Evolutionary conservation across 2,888 invertebrate genomes (phyloP).

Genomic region (Eueremaeus valkanovi): DNA sequence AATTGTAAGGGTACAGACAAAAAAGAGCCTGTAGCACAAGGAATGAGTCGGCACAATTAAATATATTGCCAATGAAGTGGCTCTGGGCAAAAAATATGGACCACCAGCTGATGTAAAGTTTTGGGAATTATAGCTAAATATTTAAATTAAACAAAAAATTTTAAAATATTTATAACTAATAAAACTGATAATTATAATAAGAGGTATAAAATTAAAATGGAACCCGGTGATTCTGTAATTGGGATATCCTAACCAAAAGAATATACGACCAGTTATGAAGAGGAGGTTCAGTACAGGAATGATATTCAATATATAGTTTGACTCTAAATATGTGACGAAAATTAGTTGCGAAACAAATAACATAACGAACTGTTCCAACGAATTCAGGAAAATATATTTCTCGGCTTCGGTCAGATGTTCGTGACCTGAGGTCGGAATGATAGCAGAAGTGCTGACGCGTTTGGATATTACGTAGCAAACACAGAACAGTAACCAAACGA

Average conservation of each 20-base stretch:
- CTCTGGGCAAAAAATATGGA: no score
- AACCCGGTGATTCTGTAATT: not conserved
- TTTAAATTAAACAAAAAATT: no score
- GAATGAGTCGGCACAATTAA: no score
- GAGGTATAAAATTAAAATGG: not conserved
- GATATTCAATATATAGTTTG: not conserved
- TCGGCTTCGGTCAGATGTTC: not conserved
- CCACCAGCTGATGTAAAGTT: no score
- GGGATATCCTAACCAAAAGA: slow-evolving; percentile 22
- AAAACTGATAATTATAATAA: not conserved
- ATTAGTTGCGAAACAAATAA: slow-evolving; percentile 10
- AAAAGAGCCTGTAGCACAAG: no score
- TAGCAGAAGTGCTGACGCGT: not conserved
- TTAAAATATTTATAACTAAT: not conserved
- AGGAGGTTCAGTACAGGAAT: not conserved
- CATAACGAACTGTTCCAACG: slow-evolving; percentile 22
- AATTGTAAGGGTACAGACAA: no score
- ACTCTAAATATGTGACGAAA: slow-evolving; percentile 4
- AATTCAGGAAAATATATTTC: not conserved
- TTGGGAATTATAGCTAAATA: no score
- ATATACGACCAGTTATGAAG: not conserved
- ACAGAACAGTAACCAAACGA: not conserved
- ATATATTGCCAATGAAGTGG: no score
- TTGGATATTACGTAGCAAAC: not conserved
- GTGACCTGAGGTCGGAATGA: not conserved